phyloP scores from a whole-genome alignment of 1,140 invertebrate genomes.

The Cephus cinctus region DNA sequence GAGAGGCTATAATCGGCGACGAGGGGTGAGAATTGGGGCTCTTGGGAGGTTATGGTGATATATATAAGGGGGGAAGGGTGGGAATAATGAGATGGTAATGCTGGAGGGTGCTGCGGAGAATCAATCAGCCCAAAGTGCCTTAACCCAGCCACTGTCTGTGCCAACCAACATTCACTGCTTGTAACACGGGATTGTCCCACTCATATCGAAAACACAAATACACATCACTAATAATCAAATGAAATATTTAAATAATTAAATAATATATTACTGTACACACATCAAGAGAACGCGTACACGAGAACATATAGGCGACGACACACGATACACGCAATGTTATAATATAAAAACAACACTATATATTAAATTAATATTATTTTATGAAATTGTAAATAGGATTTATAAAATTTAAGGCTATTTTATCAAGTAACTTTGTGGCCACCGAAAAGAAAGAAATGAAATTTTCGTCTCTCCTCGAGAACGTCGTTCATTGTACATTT shows the following conservation, averaged over 20 bases:
- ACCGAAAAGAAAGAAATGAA: too few relatives aligned
- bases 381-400: constrained; percentile 48
- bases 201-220: constrained; percentile 37
- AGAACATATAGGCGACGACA: constrained; percentile 2
- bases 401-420: constrained; percentile 38
- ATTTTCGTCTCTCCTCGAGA: too few relatives aligned
- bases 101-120: constrained; percentile 41
- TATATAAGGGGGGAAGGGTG: not conserved
- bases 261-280: constrained; percentile 33
- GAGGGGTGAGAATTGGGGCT: too few relatives aligned
- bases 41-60: constrained; percentile 5
- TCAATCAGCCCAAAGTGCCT: constrained; percentile 49
- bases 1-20: too few relatives aligned
- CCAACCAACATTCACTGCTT: constrained; percentile 42
- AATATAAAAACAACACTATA: constrained; percentile 34
- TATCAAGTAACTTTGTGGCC: constrained; percentile 19
- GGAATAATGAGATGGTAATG: constrained; percentile 32
- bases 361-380: constrained; percentile 50
- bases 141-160: constrained; percentile 51
- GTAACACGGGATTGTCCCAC: constrained; percentile 29
- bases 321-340: constrained; percentile 26
- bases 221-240: constrained; percentile 38
- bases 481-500: too few relatives aligned
- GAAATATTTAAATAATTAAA: constrained; percentile 37
- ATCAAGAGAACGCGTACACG: not conserved